phyloP scores from a whole-genome alignment of 2,797 vertebrate genomes.

The Notolepis coatsorum region DNA sequence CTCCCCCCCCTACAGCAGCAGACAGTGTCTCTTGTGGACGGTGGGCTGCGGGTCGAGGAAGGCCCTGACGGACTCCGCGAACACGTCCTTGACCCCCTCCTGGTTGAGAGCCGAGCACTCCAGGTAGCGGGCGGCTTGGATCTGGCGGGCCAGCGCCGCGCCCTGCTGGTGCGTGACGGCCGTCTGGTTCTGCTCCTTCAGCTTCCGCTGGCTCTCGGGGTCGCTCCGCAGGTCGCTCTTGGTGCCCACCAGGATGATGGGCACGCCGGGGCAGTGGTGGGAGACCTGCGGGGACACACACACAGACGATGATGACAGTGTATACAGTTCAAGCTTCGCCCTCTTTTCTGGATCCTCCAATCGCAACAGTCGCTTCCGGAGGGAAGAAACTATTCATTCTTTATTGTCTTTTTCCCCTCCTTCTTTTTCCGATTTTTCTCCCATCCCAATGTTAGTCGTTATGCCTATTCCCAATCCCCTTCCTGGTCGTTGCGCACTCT shows the following conservation, averaged over 20 bases:
- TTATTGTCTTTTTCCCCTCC: background rate
- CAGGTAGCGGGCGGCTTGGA: slow-evolving; percentile 90
- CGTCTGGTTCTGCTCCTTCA: slow-evolving; percentile 91
- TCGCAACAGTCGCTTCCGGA: background rate
- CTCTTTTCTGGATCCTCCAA: too few species aligned
- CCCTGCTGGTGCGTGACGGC: slow-evolving; percentile 89
- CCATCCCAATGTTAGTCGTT: too few species aligned
- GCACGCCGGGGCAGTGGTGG: slow-evolving; percentile 90
- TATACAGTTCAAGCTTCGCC: too few species aligned
- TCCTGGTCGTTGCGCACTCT: too few species aligned
- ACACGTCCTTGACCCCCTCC: slow-evolving; percentile 91
- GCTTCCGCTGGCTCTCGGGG: slow-evolving; percentile 86
- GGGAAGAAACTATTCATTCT: background rate
- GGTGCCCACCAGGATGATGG: slow-evolving; percentile 90
- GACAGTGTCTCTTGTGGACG: slow-evolving; percentile 79
- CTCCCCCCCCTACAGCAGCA: slow-evolving; percentile 84
- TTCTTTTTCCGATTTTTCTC: too few species aligned
- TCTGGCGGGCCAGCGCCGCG: slow-evolving; percentile 85
- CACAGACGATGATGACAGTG: too few species aligned
- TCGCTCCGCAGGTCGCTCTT: slow-evolving; percentile 91
- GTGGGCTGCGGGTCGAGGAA: slow-evolving; percentile 85
- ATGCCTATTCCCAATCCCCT: too few species aligned
- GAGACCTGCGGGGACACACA: slow-evolving; percentile 72
- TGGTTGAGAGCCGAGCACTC: slow-evolving; percentile 92
- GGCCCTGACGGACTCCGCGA: slow-evolving; percentile 86